Evolutionary conservation across 2,113 vertebrate species (phyloP).

Genomic region (Machaerirhynchus nigripectus): DNA sequence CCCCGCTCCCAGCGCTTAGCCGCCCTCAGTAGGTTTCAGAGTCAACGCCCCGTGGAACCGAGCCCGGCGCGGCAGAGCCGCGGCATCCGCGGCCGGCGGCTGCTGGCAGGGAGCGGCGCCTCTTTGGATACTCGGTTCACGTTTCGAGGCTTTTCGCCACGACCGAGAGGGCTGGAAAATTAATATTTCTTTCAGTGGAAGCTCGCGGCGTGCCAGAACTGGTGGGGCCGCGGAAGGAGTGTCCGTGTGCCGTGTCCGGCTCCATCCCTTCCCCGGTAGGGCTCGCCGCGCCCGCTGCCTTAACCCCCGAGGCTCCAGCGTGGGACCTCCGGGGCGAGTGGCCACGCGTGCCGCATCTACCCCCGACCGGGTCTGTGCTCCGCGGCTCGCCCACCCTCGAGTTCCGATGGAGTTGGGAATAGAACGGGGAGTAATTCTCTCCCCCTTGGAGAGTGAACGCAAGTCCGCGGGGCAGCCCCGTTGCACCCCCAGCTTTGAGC

Average conservation of each 20-base stretch:
- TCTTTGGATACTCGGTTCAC: constrained; percentile 8
- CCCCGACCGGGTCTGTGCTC: background rate
- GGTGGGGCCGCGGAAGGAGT: background rate
- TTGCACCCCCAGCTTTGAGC: background rate
- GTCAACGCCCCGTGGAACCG: constrained; percentile 10
- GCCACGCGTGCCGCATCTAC: background rate
- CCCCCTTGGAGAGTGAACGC: background rate
- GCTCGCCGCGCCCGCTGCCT: background rate
- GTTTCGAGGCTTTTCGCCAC: constrained; percentile 1
- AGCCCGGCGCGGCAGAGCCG: background rate
- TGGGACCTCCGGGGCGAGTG: background rate
- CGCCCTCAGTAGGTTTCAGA: background rate
- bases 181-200: constrained; percentile 12
- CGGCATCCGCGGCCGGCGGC: background rate
- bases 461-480: background rate
- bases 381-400: background rate
- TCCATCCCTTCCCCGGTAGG: background rate
- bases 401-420: background rate
- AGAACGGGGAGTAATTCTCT: background rate
- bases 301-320: background rate
- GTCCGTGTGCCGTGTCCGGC: constrained; percentile 3
- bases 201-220: background rate
- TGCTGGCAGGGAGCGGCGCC: background rate
- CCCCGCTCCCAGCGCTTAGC: background rate
- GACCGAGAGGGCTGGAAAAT: constrained; percentile 5